A percentile compares a stretch with the other conserved stretches of the same genome.
phyloP scores from a whole-genome alignment of 2,113 vertebrate species.

The Egretta garzetta region DNA sequence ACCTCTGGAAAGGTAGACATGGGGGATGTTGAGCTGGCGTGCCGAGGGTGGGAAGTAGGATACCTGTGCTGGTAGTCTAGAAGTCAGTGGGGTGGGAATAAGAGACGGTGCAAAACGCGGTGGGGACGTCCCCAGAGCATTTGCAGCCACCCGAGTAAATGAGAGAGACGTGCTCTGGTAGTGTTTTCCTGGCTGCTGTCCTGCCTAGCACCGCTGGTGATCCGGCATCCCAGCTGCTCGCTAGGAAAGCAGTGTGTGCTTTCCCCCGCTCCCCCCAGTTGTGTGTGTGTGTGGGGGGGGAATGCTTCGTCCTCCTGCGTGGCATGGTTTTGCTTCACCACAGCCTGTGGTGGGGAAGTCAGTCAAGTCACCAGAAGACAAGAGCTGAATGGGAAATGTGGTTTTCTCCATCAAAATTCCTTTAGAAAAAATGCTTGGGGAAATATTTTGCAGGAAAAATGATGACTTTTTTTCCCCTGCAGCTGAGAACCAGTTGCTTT shows the following conservation, averaged over 20 bases:
- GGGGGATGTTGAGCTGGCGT: neutral
- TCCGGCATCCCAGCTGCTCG: neutral
- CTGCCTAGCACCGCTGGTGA: accelerated
- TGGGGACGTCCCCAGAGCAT: neutral
- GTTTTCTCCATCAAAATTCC: neutral
- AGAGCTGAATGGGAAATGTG: neutral
- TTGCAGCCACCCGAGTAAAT: neutral
- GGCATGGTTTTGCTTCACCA: neutral
- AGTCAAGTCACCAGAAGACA: neutral
- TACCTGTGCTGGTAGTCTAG: neutral
- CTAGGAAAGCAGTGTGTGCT: accelerated
- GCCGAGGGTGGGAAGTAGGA: accelerated
- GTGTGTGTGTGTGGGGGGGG: no score
- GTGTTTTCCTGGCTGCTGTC: neutral
- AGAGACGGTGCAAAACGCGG: neutral
- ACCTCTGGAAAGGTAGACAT: neutral
- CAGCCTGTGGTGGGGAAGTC: neutral
- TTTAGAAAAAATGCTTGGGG: neutral
- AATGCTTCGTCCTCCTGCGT: neutral
- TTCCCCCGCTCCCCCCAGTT: no score
- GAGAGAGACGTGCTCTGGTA: accelerated
- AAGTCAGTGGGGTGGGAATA: neutral
- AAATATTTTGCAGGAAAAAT: neutral
- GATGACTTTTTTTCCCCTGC: accelerated
- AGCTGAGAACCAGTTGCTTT: neutral